Evolutionary conservation across 2,888 invertebrate genomes (phyloP).

Genomic region (Caenorhabditis sp.): DNA sequence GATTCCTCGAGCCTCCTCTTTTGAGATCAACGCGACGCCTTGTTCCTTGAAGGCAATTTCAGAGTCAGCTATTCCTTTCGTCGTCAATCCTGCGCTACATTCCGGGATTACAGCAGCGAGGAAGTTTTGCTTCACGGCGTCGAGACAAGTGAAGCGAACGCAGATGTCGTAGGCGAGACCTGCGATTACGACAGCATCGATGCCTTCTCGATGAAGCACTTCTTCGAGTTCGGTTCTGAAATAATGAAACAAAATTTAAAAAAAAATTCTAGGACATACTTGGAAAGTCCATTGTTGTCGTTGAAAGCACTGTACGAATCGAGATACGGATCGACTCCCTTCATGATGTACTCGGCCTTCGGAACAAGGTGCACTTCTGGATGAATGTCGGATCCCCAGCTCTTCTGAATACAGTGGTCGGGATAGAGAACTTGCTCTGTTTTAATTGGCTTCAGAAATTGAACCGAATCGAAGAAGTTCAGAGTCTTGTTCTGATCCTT

Average conservation of each 20-base stretch:
- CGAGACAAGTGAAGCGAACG: conserved; percentile 85
- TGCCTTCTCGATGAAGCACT: conserved; percentile 89
- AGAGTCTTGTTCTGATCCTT: conserved; percentile 74
- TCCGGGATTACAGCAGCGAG: conserved; percentile 57
- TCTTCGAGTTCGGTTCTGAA: conserved; percentile 91
- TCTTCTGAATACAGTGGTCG: conserved; percentile 94
- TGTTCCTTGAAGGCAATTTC: conserved; percentile 69
- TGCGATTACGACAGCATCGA: conserved; percentile 95
- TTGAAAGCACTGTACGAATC: conserved; percentile 98
- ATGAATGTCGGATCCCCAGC: conserved; percentile 95
- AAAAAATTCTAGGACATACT: conserved; percentile 65
- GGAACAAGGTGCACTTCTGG: conserved; percentile 87
- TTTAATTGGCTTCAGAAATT: conserved; percentile 89
- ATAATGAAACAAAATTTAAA: too few species aligned
- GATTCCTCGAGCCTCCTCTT: conserved; percentile 47
- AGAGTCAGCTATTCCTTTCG: conserved; percentile 73
- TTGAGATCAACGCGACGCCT: conserved; percentile 71
- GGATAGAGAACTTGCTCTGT: conserved; percentile 89
- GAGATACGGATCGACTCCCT: conserved; percentile 93
- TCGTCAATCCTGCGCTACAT: conserved; percentile 61
- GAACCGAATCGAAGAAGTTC: conserved; percentile 90
- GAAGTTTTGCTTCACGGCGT: conserved; percentile 59
- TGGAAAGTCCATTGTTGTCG: conserved; percentile 92
- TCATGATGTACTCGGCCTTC: conserved; percentile 51
- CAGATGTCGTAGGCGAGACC: conserved; percentile 97